A percentile compares a stretch with the other conserved stretches of the same genome.
These are phyloP conservation scores for Leptoclinus maculatus DNA, from an alignment of 2,797 vertebrate species.

Conservation along the genomic window DNA sequence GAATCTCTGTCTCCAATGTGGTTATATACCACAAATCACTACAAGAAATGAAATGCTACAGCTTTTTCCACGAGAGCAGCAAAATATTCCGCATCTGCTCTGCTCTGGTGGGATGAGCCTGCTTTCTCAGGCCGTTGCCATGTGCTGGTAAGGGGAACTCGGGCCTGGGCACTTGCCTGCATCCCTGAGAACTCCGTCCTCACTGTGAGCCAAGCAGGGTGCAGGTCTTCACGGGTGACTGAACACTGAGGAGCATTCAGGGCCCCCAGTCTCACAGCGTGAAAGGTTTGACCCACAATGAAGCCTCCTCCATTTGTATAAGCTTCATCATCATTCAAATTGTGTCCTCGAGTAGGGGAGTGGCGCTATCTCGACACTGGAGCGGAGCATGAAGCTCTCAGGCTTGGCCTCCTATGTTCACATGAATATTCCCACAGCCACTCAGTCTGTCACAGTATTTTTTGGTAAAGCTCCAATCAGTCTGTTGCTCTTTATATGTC, in stretches of 20 bases:
- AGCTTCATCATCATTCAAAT: slow-evolving; percentile 76
- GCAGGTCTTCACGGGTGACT: slow-evolving; percentile 77
- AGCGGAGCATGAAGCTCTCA: slow-evolving; percentile 39
- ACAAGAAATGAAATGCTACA: slow-evolving; percentile 8
- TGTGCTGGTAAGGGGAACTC: slow-evolving; percentile 46
- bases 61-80: slow-evolving; percentile 22
- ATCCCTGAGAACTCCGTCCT: slow-evolving; percentile 75
- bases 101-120: slow-evolving; percentile 14
- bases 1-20: background rate
- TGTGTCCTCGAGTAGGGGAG: slow-evolving; percentile 69
- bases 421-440: slow-evolving; percentile 62
- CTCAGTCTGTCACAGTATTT: slow-evolving; percentile 43
- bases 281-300: slow-evolving; percentile 77
- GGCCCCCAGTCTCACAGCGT: slow-evolving; percentile 67
- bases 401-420: slow-evolving; percentile 38
- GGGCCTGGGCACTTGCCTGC: slow-evolving; percentile 28
- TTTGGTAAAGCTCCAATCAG: slow-evolving; percentile 29
- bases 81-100: slow-evolving; percentile 7
- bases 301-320: slow-evolving; percentile 68
- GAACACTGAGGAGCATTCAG: slow-evolving; percentile 75
- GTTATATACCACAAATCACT: background rate
- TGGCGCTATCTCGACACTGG: slow-evolving; percentile 50
- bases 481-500: slow-evolving; percentile 12
- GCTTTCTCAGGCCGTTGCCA: slow-evolving; percentile 46
- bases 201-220: slow-evolving; percentile 63